These are phyloP conservation scores for Muscina levida DNA, from an alignment of 2,888 invertebrate genomes.

Conservation along the genomic window DNA sequence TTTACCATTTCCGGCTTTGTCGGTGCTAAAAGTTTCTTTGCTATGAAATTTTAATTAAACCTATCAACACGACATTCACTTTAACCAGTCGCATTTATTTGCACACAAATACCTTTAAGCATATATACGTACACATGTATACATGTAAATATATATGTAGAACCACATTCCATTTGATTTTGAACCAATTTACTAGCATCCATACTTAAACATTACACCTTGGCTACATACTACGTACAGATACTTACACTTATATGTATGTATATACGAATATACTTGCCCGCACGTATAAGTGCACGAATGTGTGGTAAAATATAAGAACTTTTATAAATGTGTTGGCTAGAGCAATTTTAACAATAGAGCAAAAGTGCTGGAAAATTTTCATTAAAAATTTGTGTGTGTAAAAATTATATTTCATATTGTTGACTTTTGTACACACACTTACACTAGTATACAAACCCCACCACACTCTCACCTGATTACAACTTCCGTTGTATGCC, in stretches of 20 bases:
- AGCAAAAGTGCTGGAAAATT: conserved; percentile 25
- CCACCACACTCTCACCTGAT: background rate
- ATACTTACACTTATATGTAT: too few relatives aligned
- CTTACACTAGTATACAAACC: background rate
- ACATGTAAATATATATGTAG: background rate
- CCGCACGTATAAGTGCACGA: too few relatives aligned
- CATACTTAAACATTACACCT: too few relatives aligned
- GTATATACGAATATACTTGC: too few relatives aligned
- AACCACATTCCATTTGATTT: background rate
- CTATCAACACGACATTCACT: conserved; percentile 28
- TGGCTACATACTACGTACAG: too few relatives aligned
- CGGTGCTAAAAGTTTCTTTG: background rate
- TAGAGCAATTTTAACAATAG: too few relatives aligned
- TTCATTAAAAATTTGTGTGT: conserved; percentile 43
- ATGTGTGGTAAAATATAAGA: too few relatives aligned
- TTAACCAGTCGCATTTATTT: too few relatives aligned
- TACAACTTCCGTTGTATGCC: background rate
- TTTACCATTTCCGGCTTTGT: background rate
- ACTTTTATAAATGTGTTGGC: too few relatives aligned
- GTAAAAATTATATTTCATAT: conserved; percentile 24
- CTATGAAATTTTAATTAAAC: conserved; percentile 30
- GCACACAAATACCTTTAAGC: background rate
- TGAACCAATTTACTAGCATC: conserved; percentile 3
- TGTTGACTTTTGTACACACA: conserved; percentile 37
- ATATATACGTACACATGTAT: background rate